Conservation (phyloP, 2,888 invertebrate species). For the Tholera decimalis region DNA sequence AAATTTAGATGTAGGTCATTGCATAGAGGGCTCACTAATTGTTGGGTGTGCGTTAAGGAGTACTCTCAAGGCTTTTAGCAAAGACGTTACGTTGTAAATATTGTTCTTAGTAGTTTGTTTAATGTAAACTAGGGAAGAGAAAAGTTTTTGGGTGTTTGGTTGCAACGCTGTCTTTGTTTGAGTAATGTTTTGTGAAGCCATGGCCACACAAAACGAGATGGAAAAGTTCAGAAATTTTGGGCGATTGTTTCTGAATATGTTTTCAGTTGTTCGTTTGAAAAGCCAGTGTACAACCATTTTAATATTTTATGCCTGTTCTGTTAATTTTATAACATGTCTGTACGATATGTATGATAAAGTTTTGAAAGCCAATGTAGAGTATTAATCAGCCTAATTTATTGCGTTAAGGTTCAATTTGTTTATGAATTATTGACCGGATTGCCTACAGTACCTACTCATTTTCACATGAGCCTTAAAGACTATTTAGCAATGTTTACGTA, state of each 20-base stretch:
- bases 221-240: background rate
- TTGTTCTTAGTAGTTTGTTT: conserved; percentile 60
- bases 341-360: background rate
- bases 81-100: conserved; percentile 63
- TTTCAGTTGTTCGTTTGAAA: background rate
- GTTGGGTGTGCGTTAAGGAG: conserved; percentile 76
- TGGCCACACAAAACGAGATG: background rate
- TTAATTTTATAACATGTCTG: no score
- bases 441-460: background rate
- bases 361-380: no score
- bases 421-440: no score
- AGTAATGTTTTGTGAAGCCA: conserved; percentile 29
- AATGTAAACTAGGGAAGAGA: conserved; percentile 39
- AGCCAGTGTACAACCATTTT: background rate
- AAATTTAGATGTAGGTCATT: conserved; percentile 78
- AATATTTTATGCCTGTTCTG: background rate
- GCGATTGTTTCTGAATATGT: background rate
- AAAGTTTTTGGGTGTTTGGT: conserved; percentile 44
- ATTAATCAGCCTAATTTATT: no score
- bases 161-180: conserved; percentile 42
- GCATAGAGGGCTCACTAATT: conserved; percentile 75
- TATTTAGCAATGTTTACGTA: background rate
- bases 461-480: background rate
- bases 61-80: conserved; percentile 70
- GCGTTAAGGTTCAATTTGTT: no score